These are phyloP conservation scores for Papio anubis DNA, from an alignment of 2,113 vertebrate species.

Conservation along the genomic window DNA sequence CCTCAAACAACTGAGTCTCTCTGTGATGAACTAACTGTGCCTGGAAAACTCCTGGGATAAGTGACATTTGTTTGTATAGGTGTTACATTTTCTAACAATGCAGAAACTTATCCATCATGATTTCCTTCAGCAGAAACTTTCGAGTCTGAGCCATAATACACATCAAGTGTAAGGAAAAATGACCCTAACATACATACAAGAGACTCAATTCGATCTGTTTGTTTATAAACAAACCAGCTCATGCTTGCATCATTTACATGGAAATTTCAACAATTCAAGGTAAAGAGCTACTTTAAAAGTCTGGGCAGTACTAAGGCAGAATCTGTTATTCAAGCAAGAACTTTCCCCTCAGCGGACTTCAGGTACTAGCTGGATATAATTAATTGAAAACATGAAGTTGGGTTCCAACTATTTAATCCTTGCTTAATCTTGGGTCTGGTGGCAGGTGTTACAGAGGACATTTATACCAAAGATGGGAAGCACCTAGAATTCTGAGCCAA, in stretches of 20 bases:
- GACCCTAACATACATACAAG: not conserved
- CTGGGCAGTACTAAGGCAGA: not conserved
- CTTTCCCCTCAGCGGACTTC: not conserved
- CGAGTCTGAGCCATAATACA: not conserved
- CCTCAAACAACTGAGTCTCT: not conserved
- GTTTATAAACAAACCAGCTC: not conserved
- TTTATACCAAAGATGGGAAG: not conserved
- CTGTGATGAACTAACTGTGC: not conserved
- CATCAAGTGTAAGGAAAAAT: not conserved
- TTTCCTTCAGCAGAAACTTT: not conserved
- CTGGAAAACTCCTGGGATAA: not conserved
- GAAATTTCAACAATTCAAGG: slow-evolving; percentile 17
- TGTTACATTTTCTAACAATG: not conserved
- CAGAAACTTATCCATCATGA: not conserved
- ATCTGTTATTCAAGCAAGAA: not conserved
- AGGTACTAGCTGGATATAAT: not conserved
- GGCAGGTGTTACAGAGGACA: not conserved
- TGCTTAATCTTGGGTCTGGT: not conserved
- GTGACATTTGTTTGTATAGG: not conserved
- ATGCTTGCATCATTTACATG: not conserved
- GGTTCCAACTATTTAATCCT: not conserved
- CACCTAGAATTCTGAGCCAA: not conserved
- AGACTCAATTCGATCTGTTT: not conserved
- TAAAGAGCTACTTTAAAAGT: not conserved
- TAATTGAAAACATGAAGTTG: slow-evolving; percentile 16